A percentile compares a stretch with the other conserved stretches of the same genome.
Conservation (phyloP, 2,113 vertebrate genomes). For the Callithrix jacchus region DNA sequence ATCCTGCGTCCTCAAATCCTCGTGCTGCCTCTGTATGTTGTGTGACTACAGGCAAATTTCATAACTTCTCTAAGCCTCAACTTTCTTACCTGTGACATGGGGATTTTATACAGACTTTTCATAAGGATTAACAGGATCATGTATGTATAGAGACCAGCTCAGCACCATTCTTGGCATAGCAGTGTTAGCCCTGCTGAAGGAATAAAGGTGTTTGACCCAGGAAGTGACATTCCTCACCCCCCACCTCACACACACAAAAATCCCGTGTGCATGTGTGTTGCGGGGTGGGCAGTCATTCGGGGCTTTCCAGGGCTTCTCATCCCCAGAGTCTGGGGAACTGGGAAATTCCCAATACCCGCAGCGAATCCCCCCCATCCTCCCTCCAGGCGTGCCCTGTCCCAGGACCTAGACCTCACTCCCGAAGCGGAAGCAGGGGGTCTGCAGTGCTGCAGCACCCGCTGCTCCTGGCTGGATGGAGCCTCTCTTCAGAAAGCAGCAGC, state of each 20-base stretch:
- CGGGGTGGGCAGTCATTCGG: not conserved
- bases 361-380: not conserved
- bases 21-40: not conserved
- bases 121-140: not conserved
- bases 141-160: fast-evolving
- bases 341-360: not conserved
- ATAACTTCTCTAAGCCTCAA: not conserved
- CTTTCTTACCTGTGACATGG: not conserved
- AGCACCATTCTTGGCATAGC: not conserved
- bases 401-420: not conserved
- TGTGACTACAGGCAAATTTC: not conserved
- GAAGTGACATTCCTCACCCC: not conserved
- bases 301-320: not conserved
- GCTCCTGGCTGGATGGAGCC: not conserved
- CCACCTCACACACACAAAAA: not conserved
- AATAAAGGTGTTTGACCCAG: not conserved
- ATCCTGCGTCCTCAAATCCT: not conserved
- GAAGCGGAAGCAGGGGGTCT: not conserved
- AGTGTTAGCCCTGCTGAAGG: not conserved
- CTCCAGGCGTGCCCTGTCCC: not conserved
- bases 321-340: not conserved
- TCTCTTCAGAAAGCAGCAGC: not conserved
- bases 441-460: conserved; percentile 17
- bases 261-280: not conserved
- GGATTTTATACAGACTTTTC: not conserved